phyloP scores from a whole-genome alignment of 2,113 vertebrate genomes.

The Lontra canadensis region DNA sequence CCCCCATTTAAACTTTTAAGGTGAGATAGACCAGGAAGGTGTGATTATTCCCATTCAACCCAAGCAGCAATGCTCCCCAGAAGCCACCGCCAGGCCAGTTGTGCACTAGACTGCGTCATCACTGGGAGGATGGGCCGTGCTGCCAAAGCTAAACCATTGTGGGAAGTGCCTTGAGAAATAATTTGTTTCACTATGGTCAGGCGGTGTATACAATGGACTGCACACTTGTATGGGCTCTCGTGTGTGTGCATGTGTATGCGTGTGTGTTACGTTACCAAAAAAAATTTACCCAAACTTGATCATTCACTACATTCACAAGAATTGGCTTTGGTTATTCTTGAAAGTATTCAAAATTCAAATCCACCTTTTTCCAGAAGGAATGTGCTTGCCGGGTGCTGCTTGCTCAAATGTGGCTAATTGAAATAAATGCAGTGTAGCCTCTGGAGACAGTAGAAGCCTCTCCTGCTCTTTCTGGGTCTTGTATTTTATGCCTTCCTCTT shows the following conservation, averaged over 20 bases:
- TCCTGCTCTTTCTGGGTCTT: background rate
- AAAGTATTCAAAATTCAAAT: background rate
- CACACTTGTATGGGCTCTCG: fast-evolving
- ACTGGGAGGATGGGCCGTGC: background rate
- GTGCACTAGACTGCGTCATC: background rate
- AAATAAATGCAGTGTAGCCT: background rate
- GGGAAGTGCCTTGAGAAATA: background rate
- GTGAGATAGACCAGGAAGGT: background rate
- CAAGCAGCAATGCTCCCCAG: conserved; percentile 12
- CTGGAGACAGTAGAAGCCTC: background rate
- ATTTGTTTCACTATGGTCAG: background rate
- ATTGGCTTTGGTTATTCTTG: background rate
- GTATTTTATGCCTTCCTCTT: fast-evolving
- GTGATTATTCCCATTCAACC: background rate
- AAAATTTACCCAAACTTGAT: background rate
- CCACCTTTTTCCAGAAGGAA: background rate
- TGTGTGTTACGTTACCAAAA: background rate
- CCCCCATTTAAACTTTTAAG: background rate
- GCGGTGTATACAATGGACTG: background rate
- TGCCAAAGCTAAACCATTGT: background rate
- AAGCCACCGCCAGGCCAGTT: background rate
- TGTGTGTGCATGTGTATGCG: too few species aligned
- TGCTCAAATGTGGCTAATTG: background rate
- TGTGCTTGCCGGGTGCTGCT: fast-evolving
- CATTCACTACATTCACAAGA: background rate